phyloP scores from a whole-genome alignment of 2,113 vertebrate genomes.

The Phrynosoma platyrhinos region DNA sequence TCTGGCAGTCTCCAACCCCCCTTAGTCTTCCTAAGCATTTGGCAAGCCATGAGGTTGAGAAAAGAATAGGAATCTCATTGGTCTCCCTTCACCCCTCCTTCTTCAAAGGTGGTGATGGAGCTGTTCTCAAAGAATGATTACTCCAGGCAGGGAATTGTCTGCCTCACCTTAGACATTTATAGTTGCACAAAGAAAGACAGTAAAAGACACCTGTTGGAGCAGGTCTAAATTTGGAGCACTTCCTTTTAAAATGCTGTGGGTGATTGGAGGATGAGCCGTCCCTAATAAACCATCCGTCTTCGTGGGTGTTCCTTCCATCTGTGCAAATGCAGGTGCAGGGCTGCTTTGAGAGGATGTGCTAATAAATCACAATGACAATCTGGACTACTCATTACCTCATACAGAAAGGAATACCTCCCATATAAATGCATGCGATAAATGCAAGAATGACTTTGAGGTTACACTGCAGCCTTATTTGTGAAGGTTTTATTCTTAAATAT shows the following conservation, averaged over 20 bases:
- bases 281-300: conserved; percentile 56
- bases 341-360: conserved; percentile 77
- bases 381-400: conserved; percentile 77
- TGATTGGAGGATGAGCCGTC: conserved; percentile 57
- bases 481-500: conserved; percentile 48
- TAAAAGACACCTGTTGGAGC: conserved; percentile 80
- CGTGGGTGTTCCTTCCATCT: conserved; percentile 71
- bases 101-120: conserved; percentile 38
- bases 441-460: conserved; percentile 57
- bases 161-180: conserved; percentile 72
- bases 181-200: conserved; percentile 65
- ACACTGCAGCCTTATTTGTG: conserved; percentile 63
- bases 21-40: conserved; percentile 65
- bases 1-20: too few species aligned
- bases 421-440: conserved; percentile 59
- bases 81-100: conserved; percentile 50
- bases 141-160: conserved; percentile 62
- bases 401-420: conserved; percentile 71
- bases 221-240: conserved; percentile 74
- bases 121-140: conserved; percentile 65
- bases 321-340: conserved; percentile 77
- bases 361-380: conserved; percentile 80
- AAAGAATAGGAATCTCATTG: conserved; percentile 78
- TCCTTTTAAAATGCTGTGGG: conserved; percentile 70
- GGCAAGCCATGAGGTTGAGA: conserved; percentile 75